Conservation (phyloP, 2,888 invertebrate genomes). For the Sphecodes monilicornis region DNA sequence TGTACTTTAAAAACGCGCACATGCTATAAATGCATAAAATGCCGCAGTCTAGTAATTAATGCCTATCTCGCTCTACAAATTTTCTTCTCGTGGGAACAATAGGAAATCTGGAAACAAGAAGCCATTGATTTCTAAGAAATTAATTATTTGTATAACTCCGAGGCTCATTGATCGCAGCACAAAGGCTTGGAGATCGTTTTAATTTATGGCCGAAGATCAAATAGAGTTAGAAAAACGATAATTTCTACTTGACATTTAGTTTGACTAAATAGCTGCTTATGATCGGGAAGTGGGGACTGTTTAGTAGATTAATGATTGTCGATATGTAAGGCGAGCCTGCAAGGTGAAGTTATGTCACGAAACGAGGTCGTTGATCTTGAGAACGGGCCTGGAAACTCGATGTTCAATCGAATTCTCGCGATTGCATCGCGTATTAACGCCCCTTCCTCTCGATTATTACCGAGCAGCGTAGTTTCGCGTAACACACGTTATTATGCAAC, state of each 20-base stretch:
- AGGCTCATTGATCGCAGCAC: neutral
- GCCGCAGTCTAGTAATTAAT: too few relatives aligned
- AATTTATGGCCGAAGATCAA: neutral
- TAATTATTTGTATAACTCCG: neutral
- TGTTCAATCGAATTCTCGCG: constrained; percentile 57
- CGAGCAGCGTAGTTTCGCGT: constrained; percentile 42
- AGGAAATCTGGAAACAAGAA: neutral
- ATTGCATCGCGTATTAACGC: constrained; percentile 48
- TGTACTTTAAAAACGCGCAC: too few relatives aligned
- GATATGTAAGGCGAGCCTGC: constrained; percentile 32
- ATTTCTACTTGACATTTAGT: neutral
- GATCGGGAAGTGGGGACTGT: neutral
- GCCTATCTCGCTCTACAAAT: neutral
- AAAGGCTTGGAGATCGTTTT: neutral
- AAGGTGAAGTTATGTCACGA: constrained; percentile 46
- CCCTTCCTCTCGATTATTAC: constrained; percentile 22
- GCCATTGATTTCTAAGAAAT: neutral
- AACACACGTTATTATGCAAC: constrained; percentile 55
- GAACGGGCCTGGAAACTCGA: constrained; percentile 36
- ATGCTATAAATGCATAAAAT: too few relatives aligned
- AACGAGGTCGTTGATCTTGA: constrained; percentile 68
- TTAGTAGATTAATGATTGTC: constrained; percentile 14
- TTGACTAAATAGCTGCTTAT: neutral
- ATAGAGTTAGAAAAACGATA: neutral
- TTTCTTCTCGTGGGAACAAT: neutral